Conservation (phyloP, 2,113 vertebrate genomes). For the Setophaga coronata region DNA sequence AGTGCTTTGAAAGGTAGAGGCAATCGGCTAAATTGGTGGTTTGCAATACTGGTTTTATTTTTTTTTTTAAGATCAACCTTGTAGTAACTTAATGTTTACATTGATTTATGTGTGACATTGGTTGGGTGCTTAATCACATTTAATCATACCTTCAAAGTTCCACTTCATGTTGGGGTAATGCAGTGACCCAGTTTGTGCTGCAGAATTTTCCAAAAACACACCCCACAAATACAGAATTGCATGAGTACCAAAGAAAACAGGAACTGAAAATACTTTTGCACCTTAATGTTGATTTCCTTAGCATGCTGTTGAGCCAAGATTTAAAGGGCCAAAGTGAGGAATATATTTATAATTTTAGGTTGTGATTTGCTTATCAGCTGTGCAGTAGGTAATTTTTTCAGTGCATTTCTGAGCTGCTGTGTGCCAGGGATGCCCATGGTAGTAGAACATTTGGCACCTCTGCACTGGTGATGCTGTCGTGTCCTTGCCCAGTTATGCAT, state of each 20-base stretch:
- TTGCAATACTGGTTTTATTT: not conserved
- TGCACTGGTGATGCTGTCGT: not conserved
- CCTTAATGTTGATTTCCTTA: not conserved
- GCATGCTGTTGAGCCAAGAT: not conserved
- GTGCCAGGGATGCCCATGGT: not conserved
- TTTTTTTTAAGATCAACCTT: not conserved
- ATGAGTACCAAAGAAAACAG: not conserved
- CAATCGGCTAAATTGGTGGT: not conserved
- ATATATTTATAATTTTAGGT: not conserved
- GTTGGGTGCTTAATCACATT: not conserved
- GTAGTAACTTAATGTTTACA: not conserved
- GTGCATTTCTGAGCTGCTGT: not conserved
- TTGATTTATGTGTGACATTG: not conserved
- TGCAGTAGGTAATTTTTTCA: not conserved
- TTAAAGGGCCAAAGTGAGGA: not conserved
- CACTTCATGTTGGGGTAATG: not conserved
- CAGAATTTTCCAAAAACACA: not conserved
- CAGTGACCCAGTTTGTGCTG: not conserved
- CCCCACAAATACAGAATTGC: not conserved
- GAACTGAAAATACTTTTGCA: not conserved
- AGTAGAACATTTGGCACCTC: not conserved
- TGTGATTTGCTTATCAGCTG: not conserved
- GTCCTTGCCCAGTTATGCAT: not conserved
- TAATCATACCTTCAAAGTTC: not conserved
- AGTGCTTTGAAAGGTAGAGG: not conserved